Evolutionary conservation across 2,113 vertebrate species (phyloP), one percentile per base, ranked within the genome.

Genomic region (Scatophagus argus): DNA sequence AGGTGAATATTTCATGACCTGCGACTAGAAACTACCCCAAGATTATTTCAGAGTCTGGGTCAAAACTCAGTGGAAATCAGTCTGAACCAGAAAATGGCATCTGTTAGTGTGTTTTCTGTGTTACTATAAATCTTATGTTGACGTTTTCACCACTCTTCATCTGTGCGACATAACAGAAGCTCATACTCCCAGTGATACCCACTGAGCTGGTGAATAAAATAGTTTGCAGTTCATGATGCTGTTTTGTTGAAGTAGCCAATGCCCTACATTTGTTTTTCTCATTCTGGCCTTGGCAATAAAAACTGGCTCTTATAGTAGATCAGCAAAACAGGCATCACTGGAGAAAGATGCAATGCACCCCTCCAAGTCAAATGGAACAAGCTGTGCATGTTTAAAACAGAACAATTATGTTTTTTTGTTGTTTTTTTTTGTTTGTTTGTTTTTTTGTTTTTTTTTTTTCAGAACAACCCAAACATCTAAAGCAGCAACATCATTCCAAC

Each of bases 1-100:
- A 77, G 62, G 77, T 90, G 63, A 91, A 91, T 89, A 87, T 90
- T 92, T 90, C 75, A 93, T 82, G 75, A 75, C 75, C 52, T 32
- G 47, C 0, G 56, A 67, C 76, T 62, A 65, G 69, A 87, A 88
- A 81, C 49, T 47, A 76, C 82, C 34, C 47, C n/a, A 6, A 78
- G 89, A 86, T 88, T 79, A 75, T 88, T 90, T 83, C 72, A 27
- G 10, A 90, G 87, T 90, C 77, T 85, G 79, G 79, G 76, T 92
- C 74, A 86, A 85, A 89, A 84, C 87, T 89, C 82, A 11, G 84
- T 78, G 78, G 84, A 87, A 86, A 89, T 87, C 80, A 87, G 52
- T 74, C 81, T 79, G 43, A 74, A 78, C 21, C 71, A 82, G 68
- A 56, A 75, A 73, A 86, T 79, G 66, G 60, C 70, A 43, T 74